phyloP scores from a whole-genome alignment of 2,113 vertebrate genomes.

The Lophochroa leadbeateri region DNA sequence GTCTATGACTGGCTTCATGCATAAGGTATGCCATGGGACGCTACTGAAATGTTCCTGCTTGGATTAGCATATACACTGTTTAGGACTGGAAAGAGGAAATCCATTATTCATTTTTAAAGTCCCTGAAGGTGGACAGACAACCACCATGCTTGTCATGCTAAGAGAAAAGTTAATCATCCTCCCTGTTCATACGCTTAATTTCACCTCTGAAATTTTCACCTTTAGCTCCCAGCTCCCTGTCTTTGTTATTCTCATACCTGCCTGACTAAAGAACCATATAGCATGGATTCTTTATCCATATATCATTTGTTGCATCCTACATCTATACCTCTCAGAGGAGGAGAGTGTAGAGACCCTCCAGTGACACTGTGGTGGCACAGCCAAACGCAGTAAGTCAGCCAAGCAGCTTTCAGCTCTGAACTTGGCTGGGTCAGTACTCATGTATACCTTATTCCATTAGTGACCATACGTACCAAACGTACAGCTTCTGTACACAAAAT shows the following conservation, averaged over 20 bases:
- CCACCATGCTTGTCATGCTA: not conserved
- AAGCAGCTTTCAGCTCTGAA: not conserved
- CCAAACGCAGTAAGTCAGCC: not conserved
- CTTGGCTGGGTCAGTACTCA: not conserved
- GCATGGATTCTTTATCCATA: accelerated
- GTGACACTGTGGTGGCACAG: not conserved
- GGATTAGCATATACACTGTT: not conserved
- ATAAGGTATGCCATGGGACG: not conserved
- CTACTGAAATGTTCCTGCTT: not conserved
- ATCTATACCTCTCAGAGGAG: not conserved
- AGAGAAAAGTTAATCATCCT: not conserved
- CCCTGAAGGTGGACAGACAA: not conserved
- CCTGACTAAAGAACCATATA: not conserved
- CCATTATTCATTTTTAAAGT: not conserved
- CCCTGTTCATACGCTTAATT: not conserved
- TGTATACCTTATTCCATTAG: not conserved
- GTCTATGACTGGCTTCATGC: not conserved
- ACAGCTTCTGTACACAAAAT: not conserved
- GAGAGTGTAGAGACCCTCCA: not conserved
- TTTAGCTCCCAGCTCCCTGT: not conserved
- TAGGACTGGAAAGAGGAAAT: not conserved
- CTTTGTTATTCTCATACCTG: not conserved
- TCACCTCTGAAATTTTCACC: not conserved
- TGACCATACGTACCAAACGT: not conserved
- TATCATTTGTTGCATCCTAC: not conserved